These are phyloP conservation scores for Stegodyphus mimosarum DNA, from an alignment of 1,140 invertebrate species.

Conservation along the genomic window DNA sequence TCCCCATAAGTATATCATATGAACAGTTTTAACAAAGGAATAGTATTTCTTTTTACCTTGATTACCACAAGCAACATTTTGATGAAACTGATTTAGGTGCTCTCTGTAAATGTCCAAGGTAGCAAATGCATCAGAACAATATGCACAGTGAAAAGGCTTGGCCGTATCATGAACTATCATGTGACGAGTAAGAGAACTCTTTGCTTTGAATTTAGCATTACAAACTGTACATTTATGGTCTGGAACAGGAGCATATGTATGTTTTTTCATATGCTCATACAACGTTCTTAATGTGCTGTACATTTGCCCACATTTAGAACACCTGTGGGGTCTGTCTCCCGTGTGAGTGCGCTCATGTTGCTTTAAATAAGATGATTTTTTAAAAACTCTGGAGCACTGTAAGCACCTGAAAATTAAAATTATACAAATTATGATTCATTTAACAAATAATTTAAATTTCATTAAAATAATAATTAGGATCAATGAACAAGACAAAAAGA, in stretches of 20 bases:
- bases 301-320: constrained; percentile 72
- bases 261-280: constrained; percentile 67
- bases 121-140: constrained; percentile 70
- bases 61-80: background rate
- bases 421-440: background rate
- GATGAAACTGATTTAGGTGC: constrained; percentile 69
- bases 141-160: constrained; percentile 68
- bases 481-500: too few species aligned
- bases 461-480: too few species aligned
- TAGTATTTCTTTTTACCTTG: constrained; percentile 13
- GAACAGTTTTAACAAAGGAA: too few species aligned
- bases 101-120: constrained; percentile 68
- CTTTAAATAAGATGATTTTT: constrained; percentile 39
- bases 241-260: constrained; percentile 65
- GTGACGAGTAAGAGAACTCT: constrained; percentile 67
- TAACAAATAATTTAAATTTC: too few species aligned
- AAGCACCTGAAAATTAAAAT: constrained; percentile 15
- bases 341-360: constrained; percentile 65
- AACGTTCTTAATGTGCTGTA: constrained; percentile 70
- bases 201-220: constrained; percentile 67
- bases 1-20: too few species aligned
- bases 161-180: constrained; percentile 66
- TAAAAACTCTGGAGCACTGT: constrained; percentile 40
- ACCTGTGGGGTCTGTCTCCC: constrained; percentile 64
- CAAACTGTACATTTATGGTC: constrained; percentile 67